Conservation (phyloP, 1,140 invertebrate species). For the Drosophila rhopaloa region DNA sequence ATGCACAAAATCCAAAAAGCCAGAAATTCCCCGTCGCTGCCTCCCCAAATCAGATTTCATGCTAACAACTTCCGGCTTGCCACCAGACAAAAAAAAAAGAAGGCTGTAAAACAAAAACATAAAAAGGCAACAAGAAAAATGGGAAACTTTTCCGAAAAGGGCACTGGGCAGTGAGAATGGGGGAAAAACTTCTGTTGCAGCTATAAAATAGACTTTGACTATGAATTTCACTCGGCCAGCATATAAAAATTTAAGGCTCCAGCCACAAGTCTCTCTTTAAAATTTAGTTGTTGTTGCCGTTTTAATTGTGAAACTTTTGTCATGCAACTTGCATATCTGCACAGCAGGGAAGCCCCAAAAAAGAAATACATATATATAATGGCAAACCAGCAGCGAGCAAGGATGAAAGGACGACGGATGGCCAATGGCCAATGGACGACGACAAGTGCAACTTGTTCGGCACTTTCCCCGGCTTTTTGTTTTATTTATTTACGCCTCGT, state of each 20-base stretch:
- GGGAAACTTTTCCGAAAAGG: slow-evolving; percentile 41
- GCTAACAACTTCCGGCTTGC: slow-evolving; percentile 58
- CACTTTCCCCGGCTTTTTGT: slow-evolving; percentile 56
- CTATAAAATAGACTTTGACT: slow-evolving; percentile 66
- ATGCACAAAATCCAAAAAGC: slow-evolving; percentile 51
- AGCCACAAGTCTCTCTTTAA: slow-evolving; percentile 49
- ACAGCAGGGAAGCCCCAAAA: slow-evolving; percentile 27
- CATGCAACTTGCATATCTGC: slow-evolving; percentile 62
- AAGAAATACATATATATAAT: slow-evolving; percentile 23
- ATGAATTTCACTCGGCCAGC: slow-evolving; percentile 49
- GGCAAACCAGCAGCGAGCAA: slow-evolving; percentile 3
- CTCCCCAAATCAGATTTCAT: slow-evolving; percentile 56
- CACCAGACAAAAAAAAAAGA: slow-evolving; percentile 31
- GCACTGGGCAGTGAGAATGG: slow-evolving; percentile 2
- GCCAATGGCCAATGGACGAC: slow-evolving; percentile 45
- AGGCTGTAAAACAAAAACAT: slow-evolving; percentile 26
- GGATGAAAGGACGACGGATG: slow-evolving; percentile 26
- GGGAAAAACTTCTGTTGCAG: slow-evolving; percentile 37
- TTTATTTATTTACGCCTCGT: slow-evolving; percentile 60
- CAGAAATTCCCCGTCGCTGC: slow-evolving; percentile 43
- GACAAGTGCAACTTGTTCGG: slow-evolving; percentile 56
- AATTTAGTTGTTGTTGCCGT: slow-evolving; percentile 44
- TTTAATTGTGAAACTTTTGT: slow-evolving; percentile 78
- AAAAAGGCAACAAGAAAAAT: slow-evolving; percentile 43
- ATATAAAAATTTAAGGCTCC: slow-evolving; percentile 57